A percentile compares a stretch with the other conserved stretches of the same genome.
Conservation (phyloP, 1,140 invertebrate genomes). For the Uloborus diversus region DNA sequence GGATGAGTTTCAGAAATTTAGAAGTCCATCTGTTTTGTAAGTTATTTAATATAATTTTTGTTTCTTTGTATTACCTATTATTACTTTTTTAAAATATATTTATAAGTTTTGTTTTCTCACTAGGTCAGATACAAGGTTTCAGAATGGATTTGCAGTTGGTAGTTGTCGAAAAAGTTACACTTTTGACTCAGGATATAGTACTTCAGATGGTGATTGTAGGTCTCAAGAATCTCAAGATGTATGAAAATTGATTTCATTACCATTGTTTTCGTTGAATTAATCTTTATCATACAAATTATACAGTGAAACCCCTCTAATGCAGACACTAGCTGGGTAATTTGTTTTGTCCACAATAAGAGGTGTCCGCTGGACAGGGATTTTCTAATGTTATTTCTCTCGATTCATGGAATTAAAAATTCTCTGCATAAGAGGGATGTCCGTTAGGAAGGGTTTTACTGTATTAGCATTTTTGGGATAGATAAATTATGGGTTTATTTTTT, state of each 20-base stretch:
- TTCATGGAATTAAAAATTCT: no score
- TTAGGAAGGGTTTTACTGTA: no score
- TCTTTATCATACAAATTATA: no score
- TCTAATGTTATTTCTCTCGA: no score
- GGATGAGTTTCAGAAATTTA: slow-evolving; percentile 61
- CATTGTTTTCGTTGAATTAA: no score
- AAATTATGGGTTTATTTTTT: no score
- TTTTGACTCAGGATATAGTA: slow-evolving; percentile 89
- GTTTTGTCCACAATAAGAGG: no score
- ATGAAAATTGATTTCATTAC: slow-evolving; percentile 58
- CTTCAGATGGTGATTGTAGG: slow-evolving; percentile 82
- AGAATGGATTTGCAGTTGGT: slow-evolving; percentile 68
- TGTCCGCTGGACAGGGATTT: no score
- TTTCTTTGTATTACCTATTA: slow-evolving; percentile 51
- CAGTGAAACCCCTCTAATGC: no score
- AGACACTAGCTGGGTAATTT: no score
- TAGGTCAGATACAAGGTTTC: slow-evolving; percentile 59
- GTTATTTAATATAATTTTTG: neutral
- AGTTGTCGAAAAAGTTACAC: slow-evolving; percentile 74
- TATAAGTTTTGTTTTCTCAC: neutral
- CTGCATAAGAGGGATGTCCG: no score
- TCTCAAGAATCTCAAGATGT: slow-evolving; percentile 77
- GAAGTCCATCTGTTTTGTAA: slow-evolving; percentile 59
- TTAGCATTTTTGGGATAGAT: no score
- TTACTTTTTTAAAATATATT: neutral